Evolutionary conservation across 2,888 invertebrate species (phyloP).

Genomic region (Liodrosophila aerea): DNA sequence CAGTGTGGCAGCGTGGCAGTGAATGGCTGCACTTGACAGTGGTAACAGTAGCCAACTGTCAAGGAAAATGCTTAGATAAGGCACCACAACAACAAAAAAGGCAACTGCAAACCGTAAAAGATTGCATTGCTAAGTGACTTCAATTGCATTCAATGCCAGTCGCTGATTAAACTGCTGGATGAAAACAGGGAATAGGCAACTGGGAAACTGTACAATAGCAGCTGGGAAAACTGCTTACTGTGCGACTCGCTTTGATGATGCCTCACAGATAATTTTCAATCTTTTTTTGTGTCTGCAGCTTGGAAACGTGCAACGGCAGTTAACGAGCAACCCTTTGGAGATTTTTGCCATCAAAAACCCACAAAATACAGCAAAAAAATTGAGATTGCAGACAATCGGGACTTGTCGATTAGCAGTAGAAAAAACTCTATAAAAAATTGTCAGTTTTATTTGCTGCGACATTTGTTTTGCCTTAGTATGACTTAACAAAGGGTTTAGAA

Average conservation of each 20-base stretch:
- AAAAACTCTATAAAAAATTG: conserved; percentile 24
- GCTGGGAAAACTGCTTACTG: conserved; percentile 8
- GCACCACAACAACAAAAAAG: conserved; percentile 8
- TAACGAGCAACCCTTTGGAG: conserved; percentile 68
- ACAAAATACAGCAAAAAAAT: conserved; percentile 32
- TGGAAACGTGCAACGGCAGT: conserved; percentile 68
- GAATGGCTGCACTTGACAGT: conserved; percentile 74
- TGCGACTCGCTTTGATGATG: conserved; percentile 66
- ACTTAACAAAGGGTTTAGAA: not conserved
- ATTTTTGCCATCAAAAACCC: conserved; percentile 54
- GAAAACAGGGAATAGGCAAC: conserved; percentile 5
- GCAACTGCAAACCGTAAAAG: conserved; percentile 64
- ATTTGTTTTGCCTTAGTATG: not conserved
- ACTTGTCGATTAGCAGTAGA: conserved; percentile 46
- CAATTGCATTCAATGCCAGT: conserved; percentile 68
- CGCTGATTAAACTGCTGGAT: conserved; percentile 62
- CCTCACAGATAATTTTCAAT: conserved; percentile 69
- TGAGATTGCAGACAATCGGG: conserved; percentile 64
- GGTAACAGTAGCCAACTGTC: conserved; percentile 55
- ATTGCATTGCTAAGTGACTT: conserved; percentile 74
- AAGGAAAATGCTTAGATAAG: conserved; percentile 50
- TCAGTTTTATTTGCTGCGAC: conserved; percentile 40
- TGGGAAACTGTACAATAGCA: conserved; percentile 1
- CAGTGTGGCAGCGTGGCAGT: conserved; percentile 27
- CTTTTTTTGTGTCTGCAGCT: conserved; percentile 7